Conservation (phyloP, 2,888 invertebrate genomes). For the Unio delphinus region DNA sequence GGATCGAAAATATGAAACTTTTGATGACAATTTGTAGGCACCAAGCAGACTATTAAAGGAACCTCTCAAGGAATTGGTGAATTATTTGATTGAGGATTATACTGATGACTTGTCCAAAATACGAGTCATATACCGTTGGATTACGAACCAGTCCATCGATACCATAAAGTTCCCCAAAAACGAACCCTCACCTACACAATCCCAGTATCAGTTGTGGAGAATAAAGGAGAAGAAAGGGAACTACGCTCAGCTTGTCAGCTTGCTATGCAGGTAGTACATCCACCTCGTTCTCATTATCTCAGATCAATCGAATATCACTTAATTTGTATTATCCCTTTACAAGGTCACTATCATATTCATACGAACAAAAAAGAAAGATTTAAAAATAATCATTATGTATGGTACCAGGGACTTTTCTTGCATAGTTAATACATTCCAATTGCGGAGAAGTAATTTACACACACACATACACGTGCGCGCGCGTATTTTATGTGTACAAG, state of each 20-base stretch:
- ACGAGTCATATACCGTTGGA: conserved; percentile 60
- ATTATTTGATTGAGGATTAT: conserved; percentile 38
- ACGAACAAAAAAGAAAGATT: no score
- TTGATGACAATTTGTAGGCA: conserved; percentile 25
- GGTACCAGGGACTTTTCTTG: no score
- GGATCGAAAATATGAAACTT: neutral
- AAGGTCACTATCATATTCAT: no score
- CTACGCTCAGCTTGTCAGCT: conserved; percentile 61
- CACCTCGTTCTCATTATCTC: no score
- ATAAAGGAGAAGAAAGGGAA: conserved; percentile 62
- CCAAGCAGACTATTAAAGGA: conserved; percentile 39
- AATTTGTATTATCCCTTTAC: no score
- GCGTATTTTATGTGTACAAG: no score
- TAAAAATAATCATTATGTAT: no score
- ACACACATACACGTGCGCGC: no score
- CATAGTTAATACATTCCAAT: no score
- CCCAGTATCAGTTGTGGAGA: conserved; percentile 57
- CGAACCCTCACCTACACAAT: conserved; percentile 52
- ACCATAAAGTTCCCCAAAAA: conserved; percentile 38
- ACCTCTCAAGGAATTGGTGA: conserved; percentile 40
- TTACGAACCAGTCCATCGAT: conserved; percentile 54
- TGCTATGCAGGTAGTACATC: conserved; percentile 49
- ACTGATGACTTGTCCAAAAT: conserved; percentile 43
- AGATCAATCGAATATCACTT: no score
- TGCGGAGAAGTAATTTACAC: no score